Percentiles rank a stretch among this genome's conserved stretches.
Evolutionary conservation across 2,888 invertebrate genomes (phyloP).

Genomic region (Seira musarum): DNA sequence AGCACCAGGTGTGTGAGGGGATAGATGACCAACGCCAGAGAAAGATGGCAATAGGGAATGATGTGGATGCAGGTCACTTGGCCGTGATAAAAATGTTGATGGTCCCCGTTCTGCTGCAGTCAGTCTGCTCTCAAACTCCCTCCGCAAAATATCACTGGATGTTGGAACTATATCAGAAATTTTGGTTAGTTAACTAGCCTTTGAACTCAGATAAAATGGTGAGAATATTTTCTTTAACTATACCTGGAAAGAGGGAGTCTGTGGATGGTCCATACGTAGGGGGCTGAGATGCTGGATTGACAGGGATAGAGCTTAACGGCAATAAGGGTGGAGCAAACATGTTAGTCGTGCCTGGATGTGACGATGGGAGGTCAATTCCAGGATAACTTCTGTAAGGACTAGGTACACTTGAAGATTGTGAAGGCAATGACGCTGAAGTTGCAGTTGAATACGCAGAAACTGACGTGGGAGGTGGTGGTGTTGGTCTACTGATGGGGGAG

Average conservation of each 20-base stretch:
- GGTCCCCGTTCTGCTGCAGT: conserved; percentile 76
- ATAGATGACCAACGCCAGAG: conserved; percentile 78
- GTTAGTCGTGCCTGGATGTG: conserved; percentile 42
- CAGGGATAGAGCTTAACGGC: conserved; percentile 66
- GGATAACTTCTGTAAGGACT: conserved; percentile 45
- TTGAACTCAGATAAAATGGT: background rate
- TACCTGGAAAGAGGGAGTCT: conserved; percentile 66
- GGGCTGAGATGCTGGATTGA: conserved; percentile 64
- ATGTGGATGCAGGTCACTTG: conserved; percentile 89
- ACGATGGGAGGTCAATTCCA: conserved; percentile 40
- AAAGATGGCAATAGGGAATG: conserved; percentile 90
- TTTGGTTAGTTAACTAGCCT: background rate
- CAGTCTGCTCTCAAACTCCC: conserved; percentile 92
- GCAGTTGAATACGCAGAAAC: conserved; percentile 34
- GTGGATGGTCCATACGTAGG: conserved; percentile 66
- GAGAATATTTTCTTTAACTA: background rate
- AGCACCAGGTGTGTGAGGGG: conserved; percentile 74
- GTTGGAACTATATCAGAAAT: conserved; percentile 54
- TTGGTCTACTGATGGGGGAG: conserved; percentile 75
- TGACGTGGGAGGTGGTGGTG: conserved; percentile 73
- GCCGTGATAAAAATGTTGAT: conserved; percentile 75
- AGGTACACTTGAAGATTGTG: conserved; percentile 41
- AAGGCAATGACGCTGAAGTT: conserved; percentile 48
- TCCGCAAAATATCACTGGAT: conserved; percentile 81
- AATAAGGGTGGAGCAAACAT: conserved; percentile 69